Evolutionary conservation across 2,113 vertebrate genomes (phyloP), one percentile per base, ranked within the genome.

Genomic region (Platysteira castanea): DNA sequence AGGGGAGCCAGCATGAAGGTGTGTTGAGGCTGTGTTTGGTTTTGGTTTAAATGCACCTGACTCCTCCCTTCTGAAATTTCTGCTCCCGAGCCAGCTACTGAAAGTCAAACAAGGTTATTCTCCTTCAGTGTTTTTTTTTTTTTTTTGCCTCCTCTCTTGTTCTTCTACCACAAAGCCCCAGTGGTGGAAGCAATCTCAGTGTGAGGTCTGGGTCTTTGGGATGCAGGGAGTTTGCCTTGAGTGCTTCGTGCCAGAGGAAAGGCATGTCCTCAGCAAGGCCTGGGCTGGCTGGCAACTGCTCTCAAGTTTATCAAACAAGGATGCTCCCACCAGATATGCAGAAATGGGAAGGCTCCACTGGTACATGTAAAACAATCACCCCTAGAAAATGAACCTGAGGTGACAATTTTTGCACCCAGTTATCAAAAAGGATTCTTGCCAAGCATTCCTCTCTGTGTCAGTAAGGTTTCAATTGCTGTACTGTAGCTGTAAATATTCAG

Each of bases 101-200:
- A 37, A 73, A 77, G 71, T 73, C 73, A 93, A 42, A 73, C 60
- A 70, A 87, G 65, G 56, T 93, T 78, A 39, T 59, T 89, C 31
- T 92, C 59, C 86, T 61, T 68, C 65, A 49, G 39, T 27, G 31
- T 5, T 15, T 83, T 59, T 1, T 46, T 59, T 1, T 46, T 47
- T 50, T 49, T 23, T 18, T 10, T 3, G 3, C 11, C 14, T 47
- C 28, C 31, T 53, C 35, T 59, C 71, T 61, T 7, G 2, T 35
- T 14, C 27, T 84, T n/a, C 33, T 23, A 31, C 61, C 74, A 60
- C 42, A 87, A 75, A 68, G 33, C 44, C 33, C 39, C 82, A 71
- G 26, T 15, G 53, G 19, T 44, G 42, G 52, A 74, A 60, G 50
- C 42, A 69, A 15, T 21, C 41, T 49, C 35, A 44, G 11, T 22